Evolutionary conservation across 2,797 vertebrate genomes (phyloP), one percentile per base, ranked within the genome.

Genomic region (Pygocentrus nattereri): DNA sequence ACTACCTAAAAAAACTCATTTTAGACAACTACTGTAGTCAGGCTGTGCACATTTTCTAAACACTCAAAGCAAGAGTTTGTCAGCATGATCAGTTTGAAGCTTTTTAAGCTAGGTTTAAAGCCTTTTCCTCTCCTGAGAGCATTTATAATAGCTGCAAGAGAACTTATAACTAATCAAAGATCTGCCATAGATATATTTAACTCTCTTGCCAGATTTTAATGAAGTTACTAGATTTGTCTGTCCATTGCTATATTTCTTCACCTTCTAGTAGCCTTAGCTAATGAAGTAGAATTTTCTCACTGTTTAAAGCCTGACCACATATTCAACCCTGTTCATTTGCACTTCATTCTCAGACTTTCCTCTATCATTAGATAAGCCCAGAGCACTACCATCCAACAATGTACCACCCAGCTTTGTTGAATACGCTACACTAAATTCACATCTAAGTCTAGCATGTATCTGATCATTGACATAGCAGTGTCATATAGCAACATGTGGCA

Each of bases 311-410:
- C 56, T 69, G 79, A 64, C 72, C 5, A 69, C 56, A 30, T 68
- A 31, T 68, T 68, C 31, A 50, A 19, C 5, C 5, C 38, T 75
- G 31, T 75, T 75, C 50, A 56, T 81, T 74, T 80, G 71, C 61
- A 80, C 1, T 59, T n/a, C n/a, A n/a, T 59, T 13, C 23, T 59
- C 56, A n/a, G n/a, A n/a, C n/a, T n/a, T n/a, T n/a, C n/a, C n/a
- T 52, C 52, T 21, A 54, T 54, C 49, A 50, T 50, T 54, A 54
- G 21, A 54, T 54, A 6, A 6, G 34, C 34, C 34, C 34, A 34
- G 34, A 6, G 6, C 6, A 2, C 6, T 2, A 34, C 34, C 34
- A 34, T 34, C 6, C 34, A 34, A 2, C 34, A 34, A 34, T 6
- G n/a, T n/a, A n/a, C n/a, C n/a, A n/a, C n/a, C n/a, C n/a, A n/a